Base-by-base conservation (phyloP, 2,888 invertebrate species). In the Oligia strigilis region DNA sequence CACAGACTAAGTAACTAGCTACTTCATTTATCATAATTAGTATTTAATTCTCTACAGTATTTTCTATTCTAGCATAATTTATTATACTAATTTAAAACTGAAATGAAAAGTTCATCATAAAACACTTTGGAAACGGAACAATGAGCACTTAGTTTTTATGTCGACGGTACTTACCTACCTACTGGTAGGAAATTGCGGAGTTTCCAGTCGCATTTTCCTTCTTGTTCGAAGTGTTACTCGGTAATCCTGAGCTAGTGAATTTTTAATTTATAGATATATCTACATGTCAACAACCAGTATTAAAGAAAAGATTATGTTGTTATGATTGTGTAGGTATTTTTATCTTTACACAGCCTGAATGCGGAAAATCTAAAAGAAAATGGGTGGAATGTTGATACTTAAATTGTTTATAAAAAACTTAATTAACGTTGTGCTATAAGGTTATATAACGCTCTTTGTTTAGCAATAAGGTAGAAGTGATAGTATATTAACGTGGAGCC, bases 101-200 rank as follows among this genome's bases (percentile, higher is more conserved):
- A 66, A 80, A 66, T 52, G 36, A 82, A 67, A 67, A 70, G 65
- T 55, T 55, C 46, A 23, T 55, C 46, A 9, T 17, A 66, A 66
- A 77, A 19, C 46, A 55, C 11, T 36, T 60, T 58, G 9, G 14
- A 77, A 60, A 66, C 23, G 52, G 52, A 81, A 83, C 66, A 81
- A 81, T 81, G 83, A 46, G 40, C 71, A 83, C 52, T 83, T 83
- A 71, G 23, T 77, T 70, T 81, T 77, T 66, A 71, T 83, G 66
- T 62, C 17, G 60, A 62, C 78, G 6, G 40, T 75, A 82, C 40
- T 40, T 36, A 40, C 4, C 14, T 36, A 46, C 6, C 14, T 23
- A 29, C 29, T 36, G 40, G 17, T 43, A 36, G 77, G 60, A 82
- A 77, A 62, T 19, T 11, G 52, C 19, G 58, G 11, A 29, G 55